Percentiles rank a stretch among this genome's conserved stretches.
Evolutionary conservation across 2,113 vertebrate genomes (phyloP).

Genomic region (Prochilodus magdalenae): DNA sequence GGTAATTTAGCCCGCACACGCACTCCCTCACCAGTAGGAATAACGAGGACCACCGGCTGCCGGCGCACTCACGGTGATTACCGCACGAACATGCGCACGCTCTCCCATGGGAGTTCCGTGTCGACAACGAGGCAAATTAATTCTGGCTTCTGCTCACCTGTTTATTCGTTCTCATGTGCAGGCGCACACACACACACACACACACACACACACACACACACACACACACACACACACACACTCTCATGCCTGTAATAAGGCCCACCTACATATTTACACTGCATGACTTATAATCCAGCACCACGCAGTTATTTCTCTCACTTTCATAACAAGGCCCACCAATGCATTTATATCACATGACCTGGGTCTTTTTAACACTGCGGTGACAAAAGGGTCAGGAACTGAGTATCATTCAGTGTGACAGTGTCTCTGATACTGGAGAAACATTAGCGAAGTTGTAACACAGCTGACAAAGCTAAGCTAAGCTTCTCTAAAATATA

Average conservation of each 20-base stretch:
- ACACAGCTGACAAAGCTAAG: too few relatives aligned
- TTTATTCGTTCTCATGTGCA: constrained; percentile 21
- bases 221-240: background rate
- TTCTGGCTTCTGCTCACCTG: constrained; percentile 50
- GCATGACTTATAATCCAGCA: constrained; percentile 12
- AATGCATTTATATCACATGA: constrained; percentile 16
- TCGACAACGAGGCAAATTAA: constrained; percentile 53
- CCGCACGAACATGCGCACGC: constrained; percentile 33
- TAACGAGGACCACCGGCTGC: constrained; percentile 60
- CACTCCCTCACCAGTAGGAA: constrained; percentile 17
- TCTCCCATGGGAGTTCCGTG: constrained; percentile 40
- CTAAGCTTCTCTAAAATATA: too few relatives aligned
- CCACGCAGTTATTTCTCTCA: background rate
- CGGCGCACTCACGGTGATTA: constrained; percentile 54
- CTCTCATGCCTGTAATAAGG: background rate
- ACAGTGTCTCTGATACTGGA: too few relatives aligned
- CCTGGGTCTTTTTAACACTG: background rate
- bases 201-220: background rate
- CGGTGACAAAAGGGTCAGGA: too few relatives aligned
- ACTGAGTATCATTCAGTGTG: too few relatives aligned
- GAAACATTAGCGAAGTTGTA: too few relatives aligned
- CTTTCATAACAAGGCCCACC: constrained; percentile 14
- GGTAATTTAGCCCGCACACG: constrained; percentile 44
- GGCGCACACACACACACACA: constrained; percentile 3
- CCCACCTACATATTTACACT: constrained; percentile 27